phyloP scores from a whole-genome alignment of 1,140 invertebrate species.

The Tribolium madens region DNA sequence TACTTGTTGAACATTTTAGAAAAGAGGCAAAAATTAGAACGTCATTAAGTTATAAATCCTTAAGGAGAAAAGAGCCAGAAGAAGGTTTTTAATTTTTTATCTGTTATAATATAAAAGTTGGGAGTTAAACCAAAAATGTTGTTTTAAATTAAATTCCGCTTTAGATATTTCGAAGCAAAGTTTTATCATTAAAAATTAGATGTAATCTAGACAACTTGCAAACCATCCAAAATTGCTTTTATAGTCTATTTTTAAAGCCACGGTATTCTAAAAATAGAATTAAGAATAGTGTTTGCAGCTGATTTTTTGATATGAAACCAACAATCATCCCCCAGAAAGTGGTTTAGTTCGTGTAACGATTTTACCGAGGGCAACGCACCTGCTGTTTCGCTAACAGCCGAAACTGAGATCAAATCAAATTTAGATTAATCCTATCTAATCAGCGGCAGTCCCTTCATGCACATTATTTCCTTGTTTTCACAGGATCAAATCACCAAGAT shows the following conservation, averaged over 20 bases:
- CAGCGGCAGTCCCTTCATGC: background rate
- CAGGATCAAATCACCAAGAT: background rate
- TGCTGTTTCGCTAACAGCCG: background rate
- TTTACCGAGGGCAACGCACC: background rate
- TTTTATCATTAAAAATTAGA: too few species aligned
- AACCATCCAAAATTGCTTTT: background rate
- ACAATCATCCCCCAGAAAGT: background rate
- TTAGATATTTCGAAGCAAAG: too few species aligned
- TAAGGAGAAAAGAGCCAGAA: too few species aligned
- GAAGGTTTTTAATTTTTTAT: too few species aligned
- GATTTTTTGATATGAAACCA: background rate
- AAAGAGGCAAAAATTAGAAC: too few species aligned
- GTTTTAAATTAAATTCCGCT: too few species aligned
- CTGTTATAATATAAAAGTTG: too few species aligned
- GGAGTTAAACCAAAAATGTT: too few species aligned
- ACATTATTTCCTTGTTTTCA: conserved; percentile 20
- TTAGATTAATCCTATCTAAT: background rate
- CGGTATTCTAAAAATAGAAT: background rate
- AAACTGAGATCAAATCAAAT: background rate
- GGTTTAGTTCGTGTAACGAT: background rate
- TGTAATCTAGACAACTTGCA: too few species aligned
- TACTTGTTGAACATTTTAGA: too few species aligned
- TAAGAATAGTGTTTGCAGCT: background rate
- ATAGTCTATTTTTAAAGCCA: background rate
- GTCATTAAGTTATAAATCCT: too few species aligned